phyloP scores from a whole-genome alignment of 2,888 invertebrate species.

The Drosophila mimica region DNA sequence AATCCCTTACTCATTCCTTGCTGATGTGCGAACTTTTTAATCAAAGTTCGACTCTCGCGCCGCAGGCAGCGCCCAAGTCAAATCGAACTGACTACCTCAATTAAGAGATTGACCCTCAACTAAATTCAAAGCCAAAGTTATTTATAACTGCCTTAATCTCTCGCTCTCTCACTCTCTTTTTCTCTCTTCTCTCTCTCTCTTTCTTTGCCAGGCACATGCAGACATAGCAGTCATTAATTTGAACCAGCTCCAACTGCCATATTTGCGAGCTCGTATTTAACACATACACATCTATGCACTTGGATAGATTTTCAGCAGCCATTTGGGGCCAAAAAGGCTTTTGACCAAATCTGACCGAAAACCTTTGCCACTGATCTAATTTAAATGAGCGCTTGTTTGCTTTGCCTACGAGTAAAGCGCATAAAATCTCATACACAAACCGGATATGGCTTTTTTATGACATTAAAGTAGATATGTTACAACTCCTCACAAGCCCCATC shows the following conservation, averaged over 20 bases:
- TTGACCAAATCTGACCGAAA: slow-evolving; percentile 32
- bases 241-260: slow-evolving; percentile 9
- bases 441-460: slow-evolving; percentile 69
- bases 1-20: slow-evolving; percentile 11
- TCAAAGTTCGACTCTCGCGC: slow-evolving; percentile 54
- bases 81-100: slow-evolving; percentile 50
- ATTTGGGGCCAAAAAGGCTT: slow-evolving; percentile 23
- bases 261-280: slow-evolving; percentile 19
- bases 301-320: slow-evolving; percentile 22
- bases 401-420: slow-evolving; percentile 48
- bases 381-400: slow-evolving; percentile 61
- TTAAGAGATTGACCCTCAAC: slow-evolving; percentile 51
- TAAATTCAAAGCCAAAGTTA: slow-evolving; percentile 13
- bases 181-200: neutral
- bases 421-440: slow-evolving; percentile 67
- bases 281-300: slow-evolving; percentile 11
- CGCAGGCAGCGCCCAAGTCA: slow-evolving; percentile 20
- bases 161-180: neutral
- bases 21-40: slow-evolving; percentile 74
- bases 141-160: slow-evolving; percentile 11
- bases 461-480: slow-evolving; percentile 43
- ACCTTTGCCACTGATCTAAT: slow-evolving; percentile 61
- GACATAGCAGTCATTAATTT: slow-evolving; percentile 38
- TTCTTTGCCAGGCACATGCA: slow-evolving; percentile 19
- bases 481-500: neutral